phyloP scores from a whole-genome alignment of 2,113 vertebrate species.

The Eubucco bourcierii region DNA sequence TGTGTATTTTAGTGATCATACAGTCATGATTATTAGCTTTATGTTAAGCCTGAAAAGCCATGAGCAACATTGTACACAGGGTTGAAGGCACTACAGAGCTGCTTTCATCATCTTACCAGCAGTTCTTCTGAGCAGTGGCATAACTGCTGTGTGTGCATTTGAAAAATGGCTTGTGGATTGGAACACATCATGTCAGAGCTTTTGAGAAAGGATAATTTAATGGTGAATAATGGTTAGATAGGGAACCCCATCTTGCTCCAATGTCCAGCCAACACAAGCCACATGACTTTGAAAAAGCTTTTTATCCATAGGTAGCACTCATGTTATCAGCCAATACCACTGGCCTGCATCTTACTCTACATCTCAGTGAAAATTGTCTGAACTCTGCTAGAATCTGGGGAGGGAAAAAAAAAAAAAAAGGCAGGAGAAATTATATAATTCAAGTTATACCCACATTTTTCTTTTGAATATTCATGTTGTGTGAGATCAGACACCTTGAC shows the following conservation, averaged over 20 bases:
- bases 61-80: not conserved
- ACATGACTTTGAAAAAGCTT: not conserved
- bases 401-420: not conserved
- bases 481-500: not conserved
- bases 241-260: not conserved
- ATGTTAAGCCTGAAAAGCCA: not conserved
- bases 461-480: not conserved
- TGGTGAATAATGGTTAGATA: not conserved
- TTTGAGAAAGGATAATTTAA: not conserved
- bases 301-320: not conserved
- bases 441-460: not conserved
- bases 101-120: not conserved
- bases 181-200: not conserved
- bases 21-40: not conserved
- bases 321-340: accelerated
- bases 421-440: not conserved
- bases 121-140: not conserved
- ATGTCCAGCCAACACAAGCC: not conserved
- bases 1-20: not conserved
- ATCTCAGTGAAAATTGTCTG: not conserved
- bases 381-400: not conserved
- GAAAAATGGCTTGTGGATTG: not conserved
- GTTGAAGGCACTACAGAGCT: not conserved
- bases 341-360: not conserved
- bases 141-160: not conserved